Evolutionary conservation across 2,113 vertebrate species (phyloP).

Genomic region (Tor tambroides): DNA sequence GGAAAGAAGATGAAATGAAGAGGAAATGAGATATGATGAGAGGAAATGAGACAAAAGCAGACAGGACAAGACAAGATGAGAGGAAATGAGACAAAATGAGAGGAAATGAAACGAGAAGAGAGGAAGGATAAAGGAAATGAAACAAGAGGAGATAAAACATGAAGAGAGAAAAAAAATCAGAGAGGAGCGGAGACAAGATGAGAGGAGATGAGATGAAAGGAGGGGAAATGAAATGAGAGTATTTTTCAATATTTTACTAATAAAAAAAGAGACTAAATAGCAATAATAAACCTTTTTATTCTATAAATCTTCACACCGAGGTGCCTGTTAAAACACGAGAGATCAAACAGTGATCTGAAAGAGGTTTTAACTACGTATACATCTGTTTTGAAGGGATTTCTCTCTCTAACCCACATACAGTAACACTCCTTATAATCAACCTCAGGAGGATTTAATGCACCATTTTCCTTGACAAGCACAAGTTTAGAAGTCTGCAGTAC

Average conservation of each 20-base stretch:
- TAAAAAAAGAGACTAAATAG: not conserved
- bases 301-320: not conserved
- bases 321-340: not conserved
- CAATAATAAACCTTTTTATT: not conserved
- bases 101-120: not conserved
- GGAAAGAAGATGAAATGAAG: not conserved
- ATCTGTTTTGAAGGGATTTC: constrained; percentile 5
- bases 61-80: not conserved
- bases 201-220: not conserved
- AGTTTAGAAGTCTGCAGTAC: constrained; percentile 32
- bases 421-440: constrained; percentile 46
- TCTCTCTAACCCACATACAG: constrained; percentile 12
- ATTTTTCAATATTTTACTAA: not conserved
- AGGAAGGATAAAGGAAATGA: not conserved
- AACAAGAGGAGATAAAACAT: not conserved
- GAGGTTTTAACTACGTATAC: not conserved
- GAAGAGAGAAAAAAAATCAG: too few species aligned
- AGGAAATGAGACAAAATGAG: not conserved
- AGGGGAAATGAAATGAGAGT: too few species aligned
- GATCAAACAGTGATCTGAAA: not conserved
- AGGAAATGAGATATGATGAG: not conserved
- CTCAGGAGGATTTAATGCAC: constrained; percentile 53
- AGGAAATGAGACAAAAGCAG: not conserved
- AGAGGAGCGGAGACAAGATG: not conserved
- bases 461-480: constrained; percentile 47